A percentile compares a stretch with the other conserved stretches of the same genome.
phyloP scores from a whole-genome alignment of 2,797 vertebrate genomes.

The Euthynnus affinis region DNA sequence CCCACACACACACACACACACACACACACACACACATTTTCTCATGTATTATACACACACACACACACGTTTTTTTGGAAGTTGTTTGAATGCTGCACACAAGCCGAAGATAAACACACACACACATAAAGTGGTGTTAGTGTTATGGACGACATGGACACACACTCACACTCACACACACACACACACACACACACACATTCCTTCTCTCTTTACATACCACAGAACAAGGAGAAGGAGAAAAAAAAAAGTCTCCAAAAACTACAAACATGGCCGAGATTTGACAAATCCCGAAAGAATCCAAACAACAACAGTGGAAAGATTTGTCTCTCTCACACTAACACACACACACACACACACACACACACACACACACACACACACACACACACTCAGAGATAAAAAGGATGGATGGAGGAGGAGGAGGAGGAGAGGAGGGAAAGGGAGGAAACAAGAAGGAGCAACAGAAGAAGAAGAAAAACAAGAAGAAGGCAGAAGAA shows the following conservation, averaged over 20 bases:
- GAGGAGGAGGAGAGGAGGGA: not conserved
- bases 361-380: not conserved
- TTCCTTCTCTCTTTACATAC: constrained; percentile 43
- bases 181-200: constrained; percentile 26
- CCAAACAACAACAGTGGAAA: constrained; percentile 68
- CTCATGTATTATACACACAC: not conserved
- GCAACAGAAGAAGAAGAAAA: not conserved
- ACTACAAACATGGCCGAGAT: constrained; percentile 79
- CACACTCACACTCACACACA: constrained; percentile 22
- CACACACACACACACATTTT: constrained; percentile 20
- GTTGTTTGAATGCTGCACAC: constrained; percentile 7
- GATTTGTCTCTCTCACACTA: constrained; percentile 45
- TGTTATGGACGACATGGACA: constrained; percentile 6
- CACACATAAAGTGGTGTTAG: constrained; percentile 10
- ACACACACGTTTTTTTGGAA: constrained; percentile 31
- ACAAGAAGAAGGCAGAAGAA: too few relatives aligned
- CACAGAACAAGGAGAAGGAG: not conserved
- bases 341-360: too few relatives aligned
- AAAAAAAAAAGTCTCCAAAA: constrained; percentile 39
- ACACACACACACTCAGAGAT: too few relatives aligned
- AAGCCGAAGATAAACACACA: constrained; percentile 21
- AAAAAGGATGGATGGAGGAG: not conserved
- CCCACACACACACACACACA: constrained; percentile 5
- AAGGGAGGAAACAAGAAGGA: too few relatives aligned
- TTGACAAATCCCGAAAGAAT: constrained; percentile 72